Evolutionary conservation across 2,888 invertebrate species (phyloP).

Genomic region (Hesperia comma): DNA sequence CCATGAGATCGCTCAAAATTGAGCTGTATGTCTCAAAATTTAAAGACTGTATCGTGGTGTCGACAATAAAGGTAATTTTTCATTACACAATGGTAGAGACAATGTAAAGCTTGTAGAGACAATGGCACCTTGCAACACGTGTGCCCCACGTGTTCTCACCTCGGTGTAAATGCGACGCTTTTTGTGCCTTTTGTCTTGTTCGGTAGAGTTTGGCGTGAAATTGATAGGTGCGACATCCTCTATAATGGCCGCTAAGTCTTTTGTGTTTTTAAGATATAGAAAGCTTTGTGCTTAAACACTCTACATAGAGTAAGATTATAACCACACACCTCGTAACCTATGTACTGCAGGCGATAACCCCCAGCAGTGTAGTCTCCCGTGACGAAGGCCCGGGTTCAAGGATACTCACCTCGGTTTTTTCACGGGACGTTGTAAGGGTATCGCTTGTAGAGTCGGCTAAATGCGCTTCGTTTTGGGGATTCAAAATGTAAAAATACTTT

Average conservation of each 20-base stretch:
- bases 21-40: background rate
- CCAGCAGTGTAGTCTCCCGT: too few relatives aligned
- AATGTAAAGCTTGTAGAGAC: constrained; percentile 46
- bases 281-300: too few relatives aligned
- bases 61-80: constrained; percentile 1
- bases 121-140: constrained; percentile 66
- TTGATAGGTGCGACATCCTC: constrained; percentile 27
- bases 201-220: constrained; percentile 10
- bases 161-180: background rate
- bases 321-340: too few relatives aligned
- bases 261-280: background rate
- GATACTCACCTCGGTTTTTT: too few relatives aligned
- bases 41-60: background rate
- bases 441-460: too few relatives aligned
- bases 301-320: too few relatives aligned
- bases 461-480: too few relatives aligned
- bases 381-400: too few relatives aligned
- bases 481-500: too few relatives aligned
- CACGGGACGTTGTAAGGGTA: too few relatives aligned
- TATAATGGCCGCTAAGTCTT: constrained; percentile 9
- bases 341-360: too few relatives aligned
- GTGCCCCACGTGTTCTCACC: constrained; percentile 59
- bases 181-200: background rate
- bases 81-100: constrained; percentile 6
- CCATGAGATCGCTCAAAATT: background rate